phyloP scores from a whole-genome alignment of 2,797 vertebrate species.

The Anniella stebbinsi region DNA sequence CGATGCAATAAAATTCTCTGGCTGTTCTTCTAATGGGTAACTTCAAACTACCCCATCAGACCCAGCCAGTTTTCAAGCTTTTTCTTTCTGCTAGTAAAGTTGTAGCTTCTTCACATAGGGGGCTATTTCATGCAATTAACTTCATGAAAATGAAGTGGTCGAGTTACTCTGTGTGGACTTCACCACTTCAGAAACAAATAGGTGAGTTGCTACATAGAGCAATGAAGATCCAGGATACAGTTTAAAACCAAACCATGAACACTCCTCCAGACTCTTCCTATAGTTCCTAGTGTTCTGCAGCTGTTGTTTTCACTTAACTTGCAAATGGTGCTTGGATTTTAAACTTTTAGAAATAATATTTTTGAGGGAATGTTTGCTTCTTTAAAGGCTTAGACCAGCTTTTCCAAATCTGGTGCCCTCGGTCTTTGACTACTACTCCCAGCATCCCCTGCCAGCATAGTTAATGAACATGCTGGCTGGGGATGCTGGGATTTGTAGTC shows the following conservation, averaged over 20 bases:
- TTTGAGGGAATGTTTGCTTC: not conserved
- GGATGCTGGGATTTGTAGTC: not conserved
- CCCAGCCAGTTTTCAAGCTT: not conserved
- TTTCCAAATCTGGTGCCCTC: not conserved
- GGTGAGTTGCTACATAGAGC: not conserved
- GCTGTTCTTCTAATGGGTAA: not conserved
- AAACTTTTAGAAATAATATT: not conserved
- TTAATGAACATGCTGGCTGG: not conserved
- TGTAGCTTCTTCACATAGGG: too few species aligned
- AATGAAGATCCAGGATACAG: not conserved
- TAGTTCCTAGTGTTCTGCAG: not conserved
- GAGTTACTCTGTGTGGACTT: not conserved
- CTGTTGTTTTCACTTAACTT: constrained; percentile 9
- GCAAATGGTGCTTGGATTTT: not conserved
- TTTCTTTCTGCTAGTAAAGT: not conserved
- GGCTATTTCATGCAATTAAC: not conserved
- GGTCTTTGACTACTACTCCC: not conserved
- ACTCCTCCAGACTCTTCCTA: not conserved
- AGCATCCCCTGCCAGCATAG: too few species aligned
- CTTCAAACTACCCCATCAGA: not conserved
- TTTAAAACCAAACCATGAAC: constrained; percentile 2
- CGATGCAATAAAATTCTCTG: not conserved
- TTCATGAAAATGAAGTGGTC: not conserved
- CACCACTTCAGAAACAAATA: not conserved
- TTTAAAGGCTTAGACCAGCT: not conserved